These are phyloP conservation scores for Standfussiana lucernea DNA, from an alignment of 2,888 invertebrate genomes.

Conservation along the genomic window DNA sequence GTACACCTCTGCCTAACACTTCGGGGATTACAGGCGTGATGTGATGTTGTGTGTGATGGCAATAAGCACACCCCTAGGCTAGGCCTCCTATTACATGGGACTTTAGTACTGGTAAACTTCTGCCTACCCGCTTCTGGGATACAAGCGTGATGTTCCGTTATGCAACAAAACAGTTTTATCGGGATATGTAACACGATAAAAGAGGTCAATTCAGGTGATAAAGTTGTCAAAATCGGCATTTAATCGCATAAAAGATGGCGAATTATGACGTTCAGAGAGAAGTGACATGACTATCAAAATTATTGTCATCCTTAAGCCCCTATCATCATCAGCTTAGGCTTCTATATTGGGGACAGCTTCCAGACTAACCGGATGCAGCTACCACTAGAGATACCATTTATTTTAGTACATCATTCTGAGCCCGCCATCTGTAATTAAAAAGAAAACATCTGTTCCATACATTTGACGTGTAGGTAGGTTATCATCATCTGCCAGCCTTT, in stretches of 20 bases:
- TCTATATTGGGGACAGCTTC: neutral
- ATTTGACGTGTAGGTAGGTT: too few relatives aligned
- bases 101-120: neutral
- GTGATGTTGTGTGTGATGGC: too few relatives aligned
- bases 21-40: too few relatives aligned
- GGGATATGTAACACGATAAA: slow-evolving; percentile 24
- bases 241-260: slow-evolving; percentile 1
- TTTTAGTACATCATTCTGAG: too few relatives aligned
- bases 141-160: neutral
- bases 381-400: too few relatives aligned
- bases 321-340: neutral
- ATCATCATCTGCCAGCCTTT: neutral
- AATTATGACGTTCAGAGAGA: neutral
- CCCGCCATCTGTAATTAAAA: too few relatives aligned
- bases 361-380: too few relatives aligned
- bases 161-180: slow-evolving; percentile 21
- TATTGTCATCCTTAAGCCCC: neutral
- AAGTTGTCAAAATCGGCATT: slow-evolving; percentile 16
- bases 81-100: neutral
- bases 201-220: slow-evolving; percentile 38
- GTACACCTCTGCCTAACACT: too few relatives aligned
- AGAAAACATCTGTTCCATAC: too few relatives aligned
- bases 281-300: neutral
- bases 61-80: neutral
- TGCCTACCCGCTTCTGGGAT: neutral